Percentiles rank a stretch among this genome's conserved stretches.
Conservation (phyloP, 2,888 invertebrate species). For the Dioctria linearis region DNA sequence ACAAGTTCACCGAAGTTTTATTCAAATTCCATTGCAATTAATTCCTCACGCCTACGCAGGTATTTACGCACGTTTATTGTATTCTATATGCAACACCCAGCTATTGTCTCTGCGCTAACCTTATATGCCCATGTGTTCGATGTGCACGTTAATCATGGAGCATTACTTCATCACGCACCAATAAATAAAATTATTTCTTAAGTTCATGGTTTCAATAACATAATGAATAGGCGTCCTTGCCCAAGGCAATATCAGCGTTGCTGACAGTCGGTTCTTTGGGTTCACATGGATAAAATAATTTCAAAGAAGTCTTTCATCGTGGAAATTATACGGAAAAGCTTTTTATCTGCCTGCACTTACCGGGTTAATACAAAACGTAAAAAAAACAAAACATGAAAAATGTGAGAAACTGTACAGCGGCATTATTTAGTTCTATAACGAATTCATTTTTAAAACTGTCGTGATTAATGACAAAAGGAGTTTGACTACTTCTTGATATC, state of each 20-base stretch:
- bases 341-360: no score
- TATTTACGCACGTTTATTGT: conserved; percentile 1
- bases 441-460: background rate
- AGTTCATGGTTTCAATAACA: conserved; percentile 5
- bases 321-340: no score
- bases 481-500: conserved; percentile 6
- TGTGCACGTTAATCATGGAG: background rate
- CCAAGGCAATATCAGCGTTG: background rate
- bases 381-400: no score
- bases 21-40: background rate
- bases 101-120: conserved; percentile 13
- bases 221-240: conserved; percentile 3
- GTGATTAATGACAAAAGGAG: conserved; percentile 3
- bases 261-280: no score
- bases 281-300: no score
- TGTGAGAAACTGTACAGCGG: no score
- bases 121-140: conserved; percentile 1
- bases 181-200: background rate
- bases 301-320: no score
- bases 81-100: background rate
- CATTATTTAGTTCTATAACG: no score
- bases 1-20: conserved; percentile 5
- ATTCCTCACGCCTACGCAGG: background rate
- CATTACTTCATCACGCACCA: background rate
- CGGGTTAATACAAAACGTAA: no score